phyloP scores from a whole-genome alignment of 2,797 vertebrate species.

The Prionace glauca region DNA sequence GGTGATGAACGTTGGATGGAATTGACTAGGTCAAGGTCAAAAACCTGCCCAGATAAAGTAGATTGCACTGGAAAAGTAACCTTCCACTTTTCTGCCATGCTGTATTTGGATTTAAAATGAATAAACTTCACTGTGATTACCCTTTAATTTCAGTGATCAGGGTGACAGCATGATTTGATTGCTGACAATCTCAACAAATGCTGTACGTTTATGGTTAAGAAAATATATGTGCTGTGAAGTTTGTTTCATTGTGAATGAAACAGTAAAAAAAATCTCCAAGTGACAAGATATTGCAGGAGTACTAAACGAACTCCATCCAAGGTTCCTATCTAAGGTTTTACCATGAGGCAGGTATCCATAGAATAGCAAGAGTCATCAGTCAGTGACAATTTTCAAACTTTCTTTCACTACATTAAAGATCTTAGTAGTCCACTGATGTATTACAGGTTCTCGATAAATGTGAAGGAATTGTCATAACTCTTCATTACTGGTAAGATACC shows the following conservation, averaged over 20 bases:
- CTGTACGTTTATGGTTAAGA: background rate
- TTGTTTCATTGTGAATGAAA: background rate
- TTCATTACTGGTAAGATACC: background rate
- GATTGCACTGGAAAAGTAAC: background rate
- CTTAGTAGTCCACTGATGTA: background rate
- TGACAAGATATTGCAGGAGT: background rate
- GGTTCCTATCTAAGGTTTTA: background rate
- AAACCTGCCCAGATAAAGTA: background rate
- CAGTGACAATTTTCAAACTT: background rate
- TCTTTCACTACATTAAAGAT: background rate
- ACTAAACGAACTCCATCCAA: background rate
- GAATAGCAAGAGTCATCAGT: background rate
- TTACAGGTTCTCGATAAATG: background rate
- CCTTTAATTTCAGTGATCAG: background rate
- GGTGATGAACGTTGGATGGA: background rate
- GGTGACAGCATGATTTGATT: background rate
- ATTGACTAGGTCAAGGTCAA: background rate
- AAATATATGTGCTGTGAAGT: background rate
- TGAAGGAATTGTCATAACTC: background rate
- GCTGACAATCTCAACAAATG: background rate
- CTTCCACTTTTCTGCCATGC: background rate
- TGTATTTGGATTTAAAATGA: background rate
- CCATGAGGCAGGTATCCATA: background rate
- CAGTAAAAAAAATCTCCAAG: background rate
- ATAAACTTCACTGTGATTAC: background rate